Evolutionary conservation across 2,113 vertebrate genomes (phyloP).

Genomic region (Ranitomeya variabilis): DNA sequence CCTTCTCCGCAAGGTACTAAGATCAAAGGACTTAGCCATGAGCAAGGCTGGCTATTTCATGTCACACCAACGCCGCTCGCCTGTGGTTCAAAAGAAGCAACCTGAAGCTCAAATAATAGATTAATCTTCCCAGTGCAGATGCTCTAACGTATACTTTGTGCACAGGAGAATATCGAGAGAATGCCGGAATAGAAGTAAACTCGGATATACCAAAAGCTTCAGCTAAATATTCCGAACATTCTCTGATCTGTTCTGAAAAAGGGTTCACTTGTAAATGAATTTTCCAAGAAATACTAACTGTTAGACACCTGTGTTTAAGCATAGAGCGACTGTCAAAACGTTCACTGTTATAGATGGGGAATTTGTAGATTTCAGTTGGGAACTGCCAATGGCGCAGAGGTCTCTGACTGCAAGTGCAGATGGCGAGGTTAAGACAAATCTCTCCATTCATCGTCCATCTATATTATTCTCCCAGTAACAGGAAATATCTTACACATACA

Average conservation of each 20-base stretch:
- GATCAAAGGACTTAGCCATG: constrained; percentile 52
- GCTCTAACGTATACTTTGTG: constrained; percentile 26
- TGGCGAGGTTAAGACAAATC: constrained; percentile 21
- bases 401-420: constrained; percentile 20
- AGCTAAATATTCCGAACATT: background rate
- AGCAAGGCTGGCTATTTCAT: constrained; percentile 43
- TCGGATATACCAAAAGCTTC: background rate
- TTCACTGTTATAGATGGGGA: constrained; percentile 15
- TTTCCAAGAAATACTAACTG: constrained; percentile 18
- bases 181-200: background rate
- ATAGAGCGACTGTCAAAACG: background rate
- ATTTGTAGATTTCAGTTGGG: constrained; percentile 30
- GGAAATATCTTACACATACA: constrained; percentile 27
- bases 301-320: constrained; percentile 16
- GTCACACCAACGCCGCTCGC: constrained; percentile 32
- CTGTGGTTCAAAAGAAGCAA: constrained; percentile 47
- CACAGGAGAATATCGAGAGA: background rate
- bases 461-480: constrained; percentile 29
- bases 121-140: constrained; percentile 32
- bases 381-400: background rate
- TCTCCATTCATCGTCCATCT: constrained; percentile 28
- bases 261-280: background rate
- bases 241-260: background rate
- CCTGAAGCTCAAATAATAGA: constrained; percentile 31
- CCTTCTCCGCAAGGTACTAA: constrained; percentile 34